These are phyloP conservation scores for Dromaius novaehollandiae DNA, from an alignment of 2,113 vertebrate species.

Conservation along the genomic window DNA sequence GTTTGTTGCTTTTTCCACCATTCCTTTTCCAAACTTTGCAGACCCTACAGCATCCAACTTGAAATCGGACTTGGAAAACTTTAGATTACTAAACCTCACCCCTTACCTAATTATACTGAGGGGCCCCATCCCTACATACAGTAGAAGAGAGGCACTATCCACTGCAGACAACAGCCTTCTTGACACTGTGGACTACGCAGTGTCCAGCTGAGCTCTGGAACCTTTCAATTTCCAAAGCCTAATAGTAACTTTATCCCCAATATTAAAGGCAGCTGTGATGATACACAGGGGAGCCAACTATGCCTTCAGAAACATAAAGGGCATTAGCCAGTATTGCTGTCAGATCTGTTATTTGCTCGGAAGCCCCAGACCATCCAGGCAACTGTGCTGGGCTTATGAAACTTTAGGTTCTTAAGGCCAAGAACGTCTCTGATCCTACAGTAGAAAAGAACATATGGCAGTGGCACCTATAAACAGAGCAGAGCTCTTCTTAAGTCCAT, in stretches of 20 bases:
- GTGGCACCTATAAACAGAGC: background rate
- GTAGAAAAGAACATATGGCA: background rate
- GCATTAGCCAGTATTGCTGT: background rate
- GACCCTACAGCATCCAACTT: background rate
- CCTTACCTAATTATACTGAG: background rate
- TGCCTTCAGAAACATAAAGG: background rate
- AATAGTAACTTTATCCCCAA: background rate
- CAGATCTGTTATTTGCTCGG: background rate
- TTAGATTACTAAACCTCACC: background rate
- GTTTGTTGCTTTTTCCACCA: background rate
- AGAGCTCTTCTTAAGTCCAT: background rate
- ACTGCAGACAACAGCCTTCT: background rate
- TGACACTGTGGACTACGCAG: fast-evolving
- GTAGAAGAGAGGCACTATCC: background rate
- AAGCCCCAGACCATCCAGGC: background rate
- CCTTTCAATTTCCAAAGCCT: background rate
- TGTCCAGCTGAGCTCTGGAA: background rate
- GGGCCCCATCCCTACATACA: background rate
- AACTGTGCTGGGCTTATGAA: background rate
- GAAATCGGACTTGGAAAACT: background rate
- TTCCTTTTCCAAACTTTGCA: background rate
- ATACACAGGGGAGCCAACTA: background rate
- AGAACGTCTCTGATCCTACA: background rate
- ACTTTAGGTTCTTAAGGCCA: background rate
- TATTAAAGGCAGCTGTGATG: background rate